Conservation (phyloP, 1,140 invertebrate species). For the Zaprionus ghesquierei region DNA sequence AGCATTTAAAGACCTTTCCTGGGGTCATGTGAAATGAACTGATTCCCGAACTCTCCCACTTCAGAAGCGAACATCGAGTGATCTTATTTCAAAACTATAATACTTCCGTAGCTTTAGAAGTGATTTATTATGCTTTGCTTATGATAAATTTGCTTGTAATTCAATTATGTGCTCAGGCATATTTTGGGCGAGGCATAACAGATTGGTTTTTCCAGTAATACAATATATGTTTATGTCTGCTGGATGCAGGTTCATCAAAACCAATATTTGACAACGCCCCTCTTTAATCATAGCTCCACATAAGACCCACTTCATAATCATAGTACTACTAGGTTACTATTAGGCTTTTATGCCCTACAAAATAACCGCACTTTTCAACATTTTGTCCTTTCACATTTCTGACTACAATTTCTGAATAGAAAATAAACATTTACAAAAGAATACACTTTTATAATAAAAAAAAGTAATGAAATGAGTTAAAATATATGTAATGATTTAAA, state of each 20-base stretch:
- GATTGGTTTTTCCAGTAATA: conserved; percentile 18
- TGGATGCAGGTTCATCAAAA: conserved; percentile 31
- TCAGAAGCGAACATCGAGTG: conserved; percentile 19
- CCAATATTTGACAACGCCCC: conserved; percentile 21
- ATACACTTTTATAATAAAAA: background rate
- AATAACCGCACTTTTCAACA: too few relatives aligned
- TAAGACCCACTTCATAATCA: background rate
- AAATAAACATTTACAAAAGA: background rate
- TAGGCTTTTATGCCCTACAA: too few relatives aligned
- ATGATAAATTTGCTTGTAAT: conserved; percentile 56
- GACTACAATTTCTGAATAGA: background rate
- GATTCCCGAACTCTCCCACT: background rate
- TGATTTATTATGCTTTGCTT: conserved; percentile 27
- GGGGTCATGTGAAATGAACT: conserved; percentile 33
- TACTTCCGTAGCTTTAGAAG: conserved; percentile 3
- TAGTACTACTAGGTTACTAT: too few relatives aligned
- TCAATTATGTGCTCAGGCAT: conserved; percentile 29
- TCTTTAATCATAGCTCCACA: background rate
- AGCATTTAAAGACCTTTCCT: conserved; percentile 3
- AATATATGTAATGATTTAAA: background rate
- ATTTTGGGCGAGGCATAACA: conserved; percentile 29
- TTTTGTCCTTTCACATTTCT: background rate
- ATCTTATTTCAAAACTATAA: conserved; percentile 10
- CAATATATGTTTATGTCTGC: background rate
- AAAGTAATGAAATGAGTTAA: too few relatives aligned